Base-by-base conservation (phyloP, 2,888 invertebrate species). In the Anticlea derivata region DNA sequence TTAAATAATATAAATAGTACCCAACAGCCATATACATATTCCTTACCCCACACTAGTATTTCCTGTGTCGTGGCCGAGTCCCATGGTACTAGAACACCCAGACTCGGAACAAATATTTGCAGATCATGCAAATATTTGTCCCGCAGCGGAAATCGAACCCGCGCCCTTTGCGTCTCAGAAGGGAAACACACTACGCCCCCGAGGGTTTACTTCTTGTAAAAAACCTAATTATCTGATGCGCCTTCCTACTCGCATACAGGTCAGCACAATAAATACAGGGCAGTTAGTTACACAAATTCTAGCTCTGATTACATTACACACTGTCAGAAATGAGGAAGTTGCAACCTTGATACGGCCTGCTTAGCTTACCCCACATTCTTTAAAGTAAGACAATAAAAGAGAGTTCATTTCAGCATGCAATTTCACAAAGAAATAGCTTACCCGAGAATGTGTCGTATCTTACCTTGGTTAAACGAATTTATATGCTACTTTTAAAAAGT, bases 271-370 rank as follows among this genome's bases (percentile, higher is more conserved):
- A 39, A 52, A 49, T 55, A 35, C 38, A 31, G 38, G 43, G 40
- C 40, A 38, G 52, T 52, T 24, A 39, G 41, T 43, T 26, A 49
- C 51, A 58, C 39, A 38, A 56, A 54, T 56, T 52, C 57, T 51
- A 50, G 56, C 54, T 38, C 54, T 53, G 58, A 62, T 62, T 58
- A 60, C 60, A 60, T 59, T 56, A 58, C 40, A 40, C 53, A 41
- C 54, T 60, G 62, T 58, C 60, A 62, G 56, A 62, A 58, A 51
- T 44, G 22, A 60, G 62, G 62, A 62, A 62, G 56, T 60, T 55
- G 52, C 58, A 56, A 58, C 58, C 54, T 58, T 58, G 60, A 58
- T 59, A 58, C 46, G 55, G 41, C 41, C 22, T 29, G 57, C 39
- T 43, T 48, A 55, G 37, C 47, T 45, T 50, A 11, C 43, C 52